Evolutionary conservation across 1,140 invertebrate genomes (phyloP), one percentile per base, ranked within the genome.

Genomic region (Drosophila murphyi): DNA sequence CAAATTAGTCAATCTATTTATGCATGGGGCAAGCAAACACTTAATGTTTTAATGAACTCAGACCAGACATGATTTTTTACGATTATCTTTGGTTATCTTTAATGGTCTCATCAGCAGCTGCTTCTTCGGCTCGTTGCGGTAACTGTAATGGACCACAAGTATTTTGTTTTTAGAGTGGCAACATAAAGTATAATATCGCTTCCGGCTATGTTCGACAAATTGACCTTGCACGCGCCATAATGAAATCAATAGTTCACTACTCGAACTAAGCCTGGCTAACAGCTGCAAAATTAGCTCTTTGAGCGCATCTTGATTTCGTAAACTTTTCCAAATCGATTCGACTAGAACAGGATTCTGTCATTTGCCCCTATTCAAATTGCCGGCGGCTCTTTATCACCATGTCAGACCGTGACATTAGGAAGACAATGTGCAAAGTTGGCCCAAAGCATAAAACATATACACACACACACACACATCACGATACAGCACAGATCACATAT

Each of bases 41-140:
- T 88, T 75, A 7, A 85, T 34, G 86, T 71, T 78, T 81, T 89
- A 88, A 88, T 88, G 85, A 88, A 89, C 85, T 81, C 71, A 7
- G 67, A 56, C 43, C 55, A 56, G 43, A 57, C 52, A 55, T 50
- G 34, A 39, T 35, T 41, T 57, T 4, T 57, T 3, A n/a, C 10
- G 32, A 29, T n/a, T 50, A 69, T 76, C 71, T 76, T 55, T 48
- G 60, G 61, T 41, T 68, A 54, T 63, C 31, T 29, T 37, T 48
- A 64, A 45, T 39, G n/a, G 32, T 31, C 54, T 34, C 65, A 69
- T 59, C 65, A 43, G 52, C n/a, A 5, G 68, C 29, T 29, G 20
- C 32, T 35, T 52, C 51, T 52, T 35, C n/a, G 20, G 48, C 48
- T 73, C 55, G 31, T 50, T 55, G 28, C 48, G 55, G 34, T 82